Base-by-base conservation (phyloP, 2,888 invertebrate genomes). In the Drosophila formosana region DNA sequence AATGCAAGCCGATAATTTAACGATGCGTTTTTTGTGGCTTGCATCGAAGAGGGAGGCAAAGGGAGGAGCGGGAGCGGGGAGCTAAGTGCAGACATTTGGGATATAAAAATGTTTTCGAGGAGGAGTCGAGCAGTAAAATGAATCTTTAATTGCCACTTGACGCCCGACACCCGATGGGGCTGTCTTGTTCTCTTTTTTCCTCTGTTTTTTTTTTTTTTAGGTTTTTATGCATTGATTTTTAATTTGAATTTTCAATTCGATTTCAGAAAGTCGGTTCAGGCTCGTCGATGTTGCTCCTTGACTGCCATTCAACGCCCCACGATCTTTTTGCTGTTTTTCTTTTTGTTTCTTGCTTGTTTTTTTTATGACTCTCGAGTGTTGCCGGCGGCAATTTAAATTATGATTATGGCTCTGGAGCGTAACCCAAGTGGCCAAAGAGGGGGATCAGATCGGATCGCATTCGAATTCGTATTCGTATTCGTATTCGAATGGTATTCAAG, bases 61-160 rank as follows among this genome's bases (percentile, higher is more conserved):
- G 13, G 39, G 25, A 28, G 25, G 3, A 43, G 5, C 9, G 28
- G 23, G 47, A 28, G 32, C 37, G 46, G 8, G 26, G 52, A 63
- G 45, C 47, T 57, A 72, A 75, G 72, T 73, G 72, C 66, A 62
- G 74, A 58, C 67, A 72, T 73, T 66, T 60, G 49, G 63, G 37
- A 60, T 46, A 8, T 43, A 66, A 60, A 66, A 57, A 66, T 47
- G 26, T 56, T 56, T 52, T 72, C 4, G 46, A 69, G 79, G 75
- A 65, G 80, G 72, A 80, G 76, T 62, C 64, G 76, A 62, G 64
- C 67, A 64, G 69, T 72, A 80, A 80, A 80, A 78, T 72, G 75
- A 72, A 75, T 67, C 65, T 80, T 80, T 78, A 80, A 80, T 80
- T 78, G 78, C 80, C 78, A 81, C 82, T 80, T 81, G 78, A 75